A percentile compares a stretch with the other conserved stretches of the same genome.
These are phyloP conservation scores for Gymnobelideus leadbeateri DNA, from an alignment of 2,113 vertebrate genomes.

Conservation along the genomic window DNA sequence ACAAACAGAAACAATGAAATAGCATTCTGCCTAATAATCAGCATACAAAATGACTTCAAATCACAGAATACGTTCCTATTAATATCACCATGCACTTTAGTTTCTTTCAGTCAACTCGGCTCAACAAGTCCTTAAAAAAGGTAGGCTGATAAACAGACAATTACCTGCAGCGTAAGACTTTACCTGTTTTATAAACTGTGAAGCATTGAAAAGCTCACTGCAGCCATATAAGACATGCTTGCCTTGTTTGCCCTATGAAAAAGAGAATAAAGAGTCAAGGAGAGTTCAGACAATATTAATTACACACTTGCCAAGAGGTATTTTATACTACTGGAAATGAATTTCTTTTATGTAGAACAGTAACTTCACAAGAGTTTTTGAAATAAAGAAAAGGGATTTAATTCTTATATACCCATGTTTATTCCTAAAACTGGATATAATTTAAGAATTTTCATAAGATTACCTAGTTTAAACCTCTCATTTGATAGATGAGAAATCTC, in stretches of 20 bases:
- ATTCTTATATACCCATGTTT: conserved; percentile 9
- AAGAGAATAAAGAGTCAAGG: conserved; percentile 12
- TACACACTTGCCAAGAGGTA: not conserved
- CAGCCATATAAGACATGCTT: conserved; percentile 97
- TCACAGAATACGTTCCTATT: not conserved
- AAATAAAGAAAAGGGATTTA: not conserved
- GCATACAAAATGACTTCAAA: not conserved
- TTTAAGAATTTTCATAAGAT: not conserved
- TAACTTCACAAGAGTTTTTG: not conserved
- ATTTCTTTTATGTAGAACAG: not conserved
- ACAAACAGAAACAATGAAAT: conserved; percentile 3
- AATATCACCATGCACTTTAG: not conserved
- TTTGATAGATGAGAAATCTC: not conserved
- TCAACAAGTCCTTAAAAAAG: conserved; percentile 17
- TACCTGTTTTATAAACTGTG: conserved; percentile 98
- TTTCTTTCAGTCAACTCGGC: not conserved
- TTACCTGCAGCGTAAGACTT: conserved; percentile 4
- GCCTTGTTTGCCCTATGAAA: conserved; percentile 91
- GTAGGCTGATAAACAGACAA: not conserved
- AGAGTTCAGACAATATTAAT: not conserved
- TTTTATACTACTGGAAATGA: not conserved
- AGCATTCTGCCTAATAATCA: not conserved
- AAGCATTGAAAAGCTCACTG: conserved; percentile 96
- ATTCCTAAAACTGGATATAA: conserved; percentile 40
- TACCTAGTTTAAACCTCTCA: not conserved